These are phyloP conservation scores for Dynastes grantii DNA, from an alignment of 2,888 invertebrate genomes.

Conservation along the genomic window DNA sequence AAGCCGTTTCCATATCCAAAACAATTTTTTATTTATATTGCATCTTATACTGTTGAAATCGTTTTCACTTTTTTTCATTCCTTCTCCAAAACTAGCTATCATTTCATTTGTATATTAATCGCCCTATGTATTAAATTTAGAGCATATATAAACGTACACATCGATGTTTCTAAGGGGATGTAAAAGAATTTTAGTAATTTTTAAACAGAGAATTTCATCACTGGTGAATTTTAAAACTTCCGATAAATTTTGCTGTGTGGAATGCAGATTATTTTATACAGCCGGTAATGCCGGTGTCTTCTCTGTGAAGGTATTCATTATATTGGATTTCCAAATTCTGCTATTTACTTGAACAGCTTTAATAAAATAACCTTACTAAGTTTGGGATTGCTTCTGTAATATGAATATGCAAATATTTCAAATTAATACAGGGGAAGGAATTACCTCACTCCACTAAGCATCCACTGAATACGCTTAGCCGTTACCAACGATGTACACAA, in stretches of 20 bases:
- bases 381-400: neutral
- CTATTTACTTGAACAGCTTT: neutral
- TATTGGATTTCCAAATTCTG: constrained; percentile 3
- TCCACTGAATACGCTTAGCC: neutral
- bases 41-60: neutral
- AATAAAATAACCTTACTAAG: neutral
- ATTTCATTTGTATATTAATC: neutral
- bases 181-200: constrained; percentile 31
- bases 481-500: too few relatives aligned
- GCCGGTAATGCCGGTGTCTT: constrained; percentile 1
- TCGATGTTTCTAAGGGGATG: constrained; percentile 10
- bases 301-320: neutral
- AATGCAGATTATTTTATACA: constrained; percentile 14
- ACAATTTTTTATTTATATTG: neutral
- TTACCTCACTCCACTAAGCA: neutral
- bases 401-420: neutral
- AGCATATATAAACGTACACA: neutral
- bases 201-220: constrained; percentile 16
- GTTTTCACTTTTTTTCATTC: neutral
- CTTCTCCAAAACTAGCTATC: neutral
- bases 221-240: constrained; percentile 18
- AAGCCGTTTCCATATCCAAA: neutral
- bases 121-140: neutral
- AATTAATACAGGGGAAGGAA: neutral
- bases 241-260: constrained; percentile 11